Percentiles rank a stretch among this genome's conserved stretches.
Conservation (phyloP, 2,797 vertebrate species). For the Scomberomorus guttatus region DNA sequence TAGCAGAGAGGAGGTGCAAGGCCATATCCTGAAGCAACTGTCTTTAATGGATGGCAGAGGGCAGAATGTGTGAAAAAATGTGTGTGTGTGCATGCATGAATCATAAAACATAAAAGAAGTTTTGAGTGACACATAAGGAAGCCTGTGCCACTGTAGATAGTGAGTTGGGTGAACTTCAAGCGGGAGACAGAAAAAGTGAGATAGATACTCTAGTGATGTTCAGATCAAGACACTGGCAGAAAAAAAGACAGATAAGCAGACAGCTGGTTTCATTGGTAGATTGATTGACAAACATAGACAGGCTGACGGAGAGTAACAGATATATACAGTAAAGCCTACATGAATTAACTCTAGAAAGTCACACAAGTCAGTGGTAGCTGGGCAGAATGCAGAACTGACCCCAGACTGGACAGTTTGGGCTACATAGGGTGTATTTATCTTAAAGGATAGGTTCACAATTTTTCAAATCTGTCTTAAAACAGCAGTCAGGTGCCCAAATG, state of each 20-base stretch:
- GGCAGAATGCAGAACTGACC: slow-evolving; percentile 2
- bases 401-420: not conserved
- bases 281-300: slow-evolving; percentile 62
- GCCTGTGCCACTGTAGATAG: slow-evolving; percentile 75
- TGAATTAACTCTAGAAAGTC: slow-evolving; percentile 33
- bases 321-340: slow-evolving; percentile 36
- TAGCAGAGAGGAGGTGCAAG: slow-evolving; percentile 42
- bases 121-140: slow-evolving; percentile 72
- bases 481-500: too few relatives aligned
- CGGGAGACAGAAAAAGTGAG: slow-evolving; percentile 58
- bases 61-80: slow-evolving; percentile 40
- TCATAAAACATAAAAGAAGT: slow-evolving; percentile 72
- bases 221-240: slow-evolving; percentile 67
- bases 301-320: slow-evolving; percentile 43
- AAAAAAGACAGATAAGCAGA: slow-evolving; percentile 57
- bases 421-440: not conserved
- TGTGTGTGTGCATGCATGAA: slow-evolving; percentile 32
- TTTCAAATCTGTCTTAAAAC: too few relatives aligned
- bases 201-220: slow-evolving; percentile 71
- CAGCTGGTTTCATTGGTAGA: slow-evolving; percentile 53
- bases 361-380: slow-evolving; percentile 9
- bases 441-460: too few relatives aligned
- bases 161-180: slow-evolving; percentile 70
- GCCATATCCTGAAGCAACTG: slow-evolving; percentile 56
- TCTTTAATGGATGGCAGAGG: slow-evolving; percentile 58